These are phyloP conservation scores for Melanogrammus aeglefinus DNA, from an alignment of 2,797 vertebrate genomes.

Conservation along the genomic window DNA sequence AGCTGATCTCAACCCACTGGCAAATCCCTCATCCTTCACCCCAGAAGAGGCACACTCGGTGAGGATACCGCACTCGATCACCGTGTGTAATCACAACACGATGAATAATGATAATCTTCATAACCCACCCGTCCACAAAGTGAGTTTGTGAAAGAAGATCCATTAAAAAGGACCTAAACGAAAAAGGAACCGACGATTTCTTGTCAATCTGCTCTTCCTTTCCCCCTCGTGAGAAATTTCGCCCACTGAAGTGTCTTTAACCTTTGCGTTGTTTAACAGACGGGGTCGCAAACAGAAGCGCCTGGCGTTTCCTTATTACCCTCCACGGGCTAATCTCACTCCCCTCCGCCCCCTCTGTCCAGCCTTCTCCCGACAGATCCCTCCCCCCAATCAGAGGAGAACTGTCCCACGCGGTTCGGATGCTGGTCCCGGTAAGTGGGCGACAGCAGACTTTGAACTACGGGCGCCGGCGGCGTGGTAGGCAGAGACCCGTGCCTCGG, in stretches of 20 bases:
- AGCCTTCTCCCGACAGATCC: conserved; percentile 31
- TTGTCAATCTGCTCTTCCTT: neutral
- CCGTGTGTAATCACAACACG: conserved; percentile 45
- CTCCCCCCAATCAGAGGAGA: conserved; percentile 40
- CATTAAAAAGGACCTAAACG: conserved; percentile 17
- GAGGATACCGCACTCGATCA: conserved; percentile 29
- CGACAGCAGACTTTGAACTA: conserved; percentile 41
- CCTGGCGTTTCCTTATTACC: neutral
- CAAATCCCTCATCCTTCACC: conserved; percentile 56
- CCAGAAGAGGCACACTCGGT: conserved; percentile 50
- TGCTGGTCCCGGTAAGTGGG: conserved; percentile 46
- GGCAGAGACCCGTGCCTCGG: conserved; percentile 49
- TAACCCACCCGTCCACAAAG: neutral
- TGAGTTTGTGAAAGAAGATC: neutral
- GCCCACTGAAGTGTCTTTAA: no score
- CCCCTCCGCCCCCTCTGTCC: neutral
- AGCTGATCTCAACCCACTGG: conserved; percentile 42
- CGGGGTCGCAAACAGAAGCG: no score
- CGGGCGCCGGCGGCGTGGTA: conserved; percentile 44
- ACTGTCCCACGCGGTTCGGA: conserved; percentile 9
- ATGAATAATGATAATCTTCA: conserved; percentile 42
- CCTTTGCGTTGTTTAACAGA: no score
- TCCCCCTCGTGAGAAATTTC: neutral
- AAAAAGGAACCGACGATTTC: neutral
- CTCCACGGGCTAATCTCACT: neutral